Conservation (phyloP, 1,140 invertebrate genomes). For the Hesperophylax magnus region DNA sequence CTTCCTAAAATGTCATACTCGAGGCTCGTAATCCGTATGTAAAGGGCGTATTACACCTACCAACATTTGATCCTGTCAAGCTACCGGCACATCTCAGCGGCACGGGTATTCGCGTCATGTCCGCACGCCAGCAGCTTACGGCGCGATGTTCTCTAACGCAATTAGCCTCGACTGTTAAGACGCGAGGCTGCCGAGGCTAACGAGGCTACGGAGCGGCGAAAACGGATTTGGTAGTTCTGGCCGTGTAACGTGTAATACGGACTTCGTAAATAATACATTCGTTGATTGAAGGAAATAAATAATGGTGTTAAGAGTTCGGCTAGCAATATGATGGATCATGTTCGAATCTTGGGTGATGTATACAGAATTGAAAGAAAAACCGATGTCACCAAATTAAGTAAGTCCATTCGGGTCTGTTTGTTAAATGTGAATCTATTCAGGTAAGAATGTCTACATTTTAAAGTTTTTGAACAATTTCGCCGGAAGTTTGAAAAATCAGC, state of each 20-base stretch:
- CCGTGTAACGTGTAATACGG: constrained; percentile 5
- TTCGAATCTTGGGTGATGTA: too few species aligned
- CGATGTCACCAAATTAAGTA: too few species aligned
- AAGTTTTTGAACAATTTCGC: too few species aligned
- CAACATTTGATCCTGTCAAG: constrained; percentile 13
- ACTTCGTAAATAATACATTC: neutral
- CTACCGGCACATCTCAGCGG: neutral
- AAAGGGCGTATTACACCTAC: neutral
- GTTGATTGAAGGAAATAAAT: too few species aligned
- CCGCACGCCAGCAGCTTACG: constrained; percentile 11
- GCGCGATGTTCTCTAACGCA: constrained; percentile 18
- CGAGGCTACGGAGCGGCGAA: neutral
- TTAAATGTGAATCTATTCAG: too few species aligned
- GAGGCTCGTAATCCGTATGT: neutral
- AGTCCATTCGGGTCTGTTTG: too few species aligned
- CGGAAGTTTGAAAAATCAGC: too few species aligned
- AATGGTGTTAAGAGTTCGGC: too few species aligned
- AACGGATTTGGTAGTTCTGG: neutral
- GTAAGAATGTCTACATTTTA: too few species aligned
- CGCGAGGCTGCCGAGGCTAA: constrained; percentile 27
- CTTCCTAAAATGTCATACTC: too few species aligned
- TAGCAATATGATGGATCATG: too few species aligned
- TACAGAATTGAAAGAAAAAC: too few species aligned
- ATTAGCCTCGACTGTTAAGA: constrained; percentile 25
- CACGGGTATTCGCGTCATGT: constrained; percentile 11